These are phyloP conservation scores for Sminthurides bifidus DNA, from an alignment of 1,140 invertebrate genomes.

Conservation along the genomic window DNA sequence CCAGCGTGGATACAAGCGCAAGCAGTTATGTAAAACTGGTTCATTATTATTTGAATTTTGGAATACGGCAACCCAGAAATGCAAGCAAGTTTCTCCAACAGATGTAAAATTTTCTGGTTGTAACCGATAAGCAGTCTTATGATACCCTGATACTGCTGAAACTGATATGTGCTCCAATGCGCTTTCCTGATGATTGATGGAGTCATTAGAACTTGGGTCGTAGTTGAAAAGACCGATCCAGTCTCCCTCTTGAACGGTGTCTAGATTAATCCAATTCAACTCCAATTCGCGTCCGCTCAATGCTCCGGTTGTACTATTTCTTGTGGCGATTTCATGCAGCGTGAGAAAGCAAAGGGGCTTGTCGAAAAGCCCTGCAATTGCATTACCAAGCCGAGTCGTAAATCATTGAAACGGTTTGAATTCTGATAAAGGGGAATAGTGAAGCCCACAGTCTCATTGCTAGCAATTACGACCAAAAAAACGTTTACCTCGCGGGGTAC, in stretches of 20 bases:
- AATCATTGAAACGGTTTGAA: no score
- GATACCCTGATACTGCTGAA: conserved; percentile 3
- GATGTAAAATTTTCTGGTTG: conserved; percentile 1
- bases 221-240: conserved; percentile 18
- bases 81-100: conserved; percentile 32
- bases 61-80: conserved; percentile 36
- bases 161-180: not conserved
- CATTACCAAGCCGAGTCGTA: no score
- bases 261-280: conserved; percentile 22
- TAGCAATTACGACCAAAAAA: no score
- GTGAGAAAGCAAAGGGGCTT: conserved; percentile 17
- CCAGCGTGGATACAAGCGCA: conserved; percentile 47
- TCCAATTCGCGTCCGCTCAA: conserved; percentile 11
- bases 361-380: conserved; percentile 14
- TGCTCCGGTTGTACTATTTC: not conserved
- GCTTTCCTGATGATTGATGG: not conserved
- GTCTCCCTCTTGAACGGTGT: conserved; percentile 7
- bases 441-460: no score
- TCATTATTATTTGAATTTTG: conserved; percentile 14
- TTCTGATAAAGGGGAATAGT: no score
- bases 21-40: conserved; percentile 13
- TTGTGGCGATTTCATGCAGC: not conserved
- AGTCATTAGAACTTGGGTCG: not conserved
- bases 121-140: conserved; percentile 3
- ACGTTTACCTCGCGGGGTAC: no score